These are phyloP conservation scores for Sigmodon hispidus DNA, from an alignment of 2,113 vertebrate species.

Conservation along the genomic window DNA sequence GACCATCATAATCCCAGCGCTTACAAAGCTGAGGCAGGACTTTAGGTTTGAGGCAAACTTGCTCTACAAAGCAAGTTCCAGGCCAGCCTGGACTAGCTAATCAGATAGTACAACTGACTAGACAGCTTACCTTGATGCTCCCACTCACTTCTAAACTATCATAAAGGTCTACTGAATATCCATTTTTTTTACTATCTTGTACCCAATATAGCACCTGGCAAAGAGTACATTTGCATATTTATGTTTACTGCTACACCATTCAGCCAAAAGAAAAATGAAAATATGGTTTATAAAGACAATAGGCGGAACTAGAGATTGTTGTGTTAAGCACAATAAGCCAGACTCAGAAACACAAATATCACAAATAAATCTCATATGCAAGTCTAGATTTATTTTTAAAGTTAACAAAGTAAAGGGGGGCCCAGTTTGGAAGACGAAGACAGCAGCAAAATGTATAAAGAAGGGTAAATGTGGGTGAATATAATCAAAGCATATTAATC, in stretches of 20 bases:
- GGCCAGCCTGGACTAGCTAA: neutral
- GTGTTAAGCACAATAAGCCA: neutral
- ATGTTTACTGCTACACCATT: too few relatives aligned
- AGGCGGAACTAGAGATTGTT: neutral
- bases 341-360: neutral
- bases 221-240: neutral
- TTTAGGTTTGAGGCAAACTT: neutral
- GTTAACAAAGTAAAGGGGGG: neutral
- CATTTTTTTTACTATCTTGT: neutral
- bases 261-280: neutral
- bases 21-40: too few relatives aligned
- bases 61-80: neutral
- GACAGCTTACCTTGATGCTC: neutral
- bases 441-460: neutral
- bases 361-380: neutral
- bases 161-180: neutral
- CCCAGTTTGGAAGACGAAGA: neutral
- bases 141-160: neutral
- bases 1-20: neutral
- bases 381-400: neutral
- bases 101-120: neutral
- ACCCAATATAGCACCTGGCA: too few relatives aligned
- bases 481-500: neutral
- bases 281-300: neutral
- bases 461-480: neutral